Conservation (phyloP, 2,888 invertebrate species). For the Andrena chrysosceles region DNA sequence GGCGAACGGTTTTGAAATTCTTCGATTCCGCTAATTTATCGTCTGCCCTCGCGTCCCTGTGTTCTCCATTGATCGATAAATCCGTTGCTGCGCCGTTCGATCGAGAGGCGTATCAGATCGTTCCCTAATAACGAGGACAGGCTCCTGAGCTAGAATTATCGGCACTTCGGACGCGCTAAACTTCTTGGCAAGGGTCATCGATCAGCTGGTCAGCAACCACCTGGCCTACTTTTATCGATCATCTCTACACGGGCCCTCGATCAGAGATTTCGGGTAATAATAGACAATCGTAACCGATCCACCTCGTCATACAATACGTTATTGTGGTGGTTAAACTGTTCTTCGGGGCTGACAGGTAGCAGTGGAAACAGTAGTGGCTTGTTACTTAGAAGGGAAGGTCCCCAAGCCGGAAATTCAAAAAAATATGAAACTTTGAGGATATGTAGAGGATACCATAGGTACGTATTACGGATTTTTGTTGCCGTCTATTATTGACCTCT, state of each 20-base stretch:
- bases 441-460: no score
- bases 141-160: constrained; percentile 75
- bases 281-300: constrained; percentile 57
- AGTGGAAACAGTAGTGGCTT: neutral
- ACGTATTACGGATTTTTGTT: no score
- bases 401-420: no score
- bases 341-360: neutral
- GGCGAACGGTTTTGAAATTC: constrained; percentile 33
- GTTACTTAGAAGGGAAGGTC: neutral
- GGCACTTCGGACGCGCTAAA: constrained; percentile 80
- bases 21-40: constrained; percentile 24
- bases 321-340: neutral
- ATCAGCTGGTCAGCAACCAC: constrained; percentile 77
- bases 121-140: constrained; percentile 73
- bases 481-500: no score
- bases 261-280: constrained; percentile 73
- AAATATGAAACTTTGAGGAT: no score
- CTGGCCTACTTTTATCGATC: constrained; percentile 78
- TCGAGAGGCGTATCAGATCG: constrained; percentile 62
- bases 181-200: constrained; percentile 75
- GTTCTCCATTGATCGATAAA: constrained; percentile 55
- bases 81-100: constrained; percentile 61
- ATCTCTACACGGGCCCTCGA: constrained; percentile 65
- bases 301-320: constrained; percentile 11
- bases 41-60: neutral